Base-by-base conservation (phyloP, 2,888 invertebrate genomes). In the Coelopa pilipes region DNA sequence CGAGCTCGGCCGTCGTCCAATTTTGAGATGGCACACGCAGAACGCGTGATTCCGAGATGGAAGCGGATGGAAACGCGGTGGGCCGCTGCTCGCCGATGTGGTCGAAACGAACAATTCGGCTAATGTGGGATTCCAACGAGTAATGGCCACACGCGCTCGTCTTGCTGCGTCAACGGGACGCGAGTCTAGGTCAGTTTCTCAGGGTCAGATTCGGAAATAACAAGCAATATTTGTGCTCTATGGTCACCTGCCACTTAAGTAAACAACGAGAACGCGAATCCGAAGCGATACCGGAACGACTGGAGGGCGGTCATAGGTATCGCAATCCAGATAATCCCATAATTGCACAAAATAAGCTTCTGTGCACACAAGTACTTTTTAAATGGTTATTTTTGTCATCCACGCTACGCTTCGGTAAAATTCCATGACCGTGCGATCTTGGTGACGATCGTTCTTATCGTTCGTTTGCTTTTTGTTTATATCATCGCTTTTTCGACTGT, bases 151-250 rank as follows among this genome's bases (percentile, higher is more conserved):
- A 24, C 24, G 60, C 60, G 15, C 15, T 9, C 21, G 13, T 60
- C n/a, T 53, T 66, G 46, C 19, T 66, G 68, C 53, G n/a, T 67
- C 19, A 70, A 70, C 17, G 19, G 19, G n/a, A 60, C 53, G 47
- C 69, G 12, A 55, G 49, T 34, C 60, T 65, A 74, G 70, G 74
- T 74, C 70, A 74, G 53, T 60, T 60, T 17, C 49, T 47, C 47
- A 55, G 55, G 47, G 53, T 59, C 7, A 57, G 66, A 50, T 49
- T 57, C 57, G 53, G 69, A 47, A 21, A 17, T 45, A n/a, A 47
- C 49, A 46, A 11, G 13, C 49, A 49, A 60, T 11, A 19, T 19
- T 60, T 19, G 17, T 62, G 60, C 21, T 62, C 24, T 62, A 62
- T 62, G 3, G 53, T n/a, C 34, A 57, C 57, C 21, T 57, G 3